A percentile compares a stretch with the other conserved stretches of the same genome.
Conservation (phyloP, 2,113 vertebrate species). For the Regulus satrapa region DNA sequence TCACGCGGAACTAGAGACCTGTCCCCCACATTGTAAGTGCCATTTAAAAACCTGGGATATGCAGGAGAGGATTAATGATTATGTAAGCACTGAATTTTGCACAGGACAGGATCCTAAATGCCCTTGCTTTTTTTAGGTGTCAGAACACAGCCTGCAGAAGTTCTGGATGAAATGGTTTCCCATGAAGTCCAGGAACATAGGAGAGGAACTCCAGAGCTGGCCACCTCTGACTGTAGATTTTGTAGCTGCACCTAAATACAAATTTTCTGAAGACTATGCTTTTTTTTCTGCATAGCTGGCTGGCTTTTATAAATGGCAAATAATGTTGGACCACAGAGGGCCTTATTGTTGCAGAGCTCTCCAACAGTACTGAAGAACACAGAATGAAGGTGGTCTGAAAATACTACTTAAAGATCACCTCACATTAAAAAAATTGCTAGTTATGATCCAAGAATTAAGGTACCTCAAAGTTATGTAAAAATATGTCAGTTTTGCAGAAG, state of each 20-base stretch:
- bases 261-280: background rate
- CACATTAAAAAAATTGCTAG: background rate
- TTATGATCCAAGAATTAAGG: background rate
- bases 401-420: background rate
- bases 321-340: background rate
- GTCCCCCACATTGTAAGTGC: background rate
- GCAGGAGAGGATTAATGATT: constrained; percentile 7
- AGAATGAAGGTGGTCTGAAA: background rate
- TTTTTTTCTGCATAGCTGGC: background rate
- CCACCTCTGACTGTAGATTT: background rate
- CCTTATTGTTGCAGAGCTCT: background rate
- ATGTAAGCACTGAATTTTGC: background rate
- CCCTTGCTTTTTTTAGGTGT: background rate
- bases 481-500: background rate
- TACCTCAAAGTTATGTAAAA: background rate
- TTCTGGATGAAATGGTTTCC: background rate
- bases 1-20: background rate
- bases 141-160: background rate
- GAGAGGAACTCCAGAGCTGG: background rate
- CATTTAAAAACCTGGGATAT: background rate
- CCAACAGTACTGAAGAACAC: background rate
- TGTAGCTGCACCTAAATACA: background rate
- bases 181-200: background rate
- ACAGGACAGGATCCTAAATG: background rate
- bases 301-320: background rate